phyloP scores from a whole-genome alignment of 1,140 invertebrate species.

The Tetramorium alpestre region DNA sequence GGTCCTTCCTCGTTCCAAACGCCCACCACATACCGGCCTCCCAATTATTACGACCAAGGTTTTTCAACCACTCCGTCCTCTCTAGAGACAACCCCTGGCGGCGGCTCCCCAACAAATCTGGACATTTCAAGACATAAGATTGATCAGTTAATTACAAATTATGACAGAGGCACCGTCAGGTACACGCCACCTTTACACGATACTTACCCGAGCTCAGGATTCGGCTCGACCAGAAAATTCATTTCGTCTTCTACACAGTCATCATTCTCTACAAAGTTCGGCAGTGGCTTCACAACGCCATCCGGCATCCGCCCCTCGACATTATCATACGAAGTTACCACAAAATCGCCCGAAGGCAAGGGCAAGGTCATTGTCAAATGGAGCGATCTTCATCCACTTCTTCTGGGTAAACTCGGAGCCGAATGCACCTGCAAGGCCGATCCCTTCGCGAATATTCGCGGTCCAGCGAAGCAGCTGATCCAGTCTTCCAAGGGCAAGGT shows the following conservation, averaged over 20 bases:
- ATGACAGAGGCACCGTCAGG: conserved; percentile 75
- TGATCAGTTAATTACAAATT: conserved; percentile 70
- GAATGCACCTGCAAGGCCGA: conserved; percentile 91
- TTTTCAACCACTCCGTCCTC: conserved; percentile 25
- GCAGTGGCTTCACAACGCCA: conserved; percentile 61
- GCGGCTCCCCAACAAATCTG: conserved; percentile 60
- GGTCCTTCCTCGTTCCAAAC: conserved; percentile 18
- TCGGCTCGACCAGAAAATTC: conserved; percentile 3
- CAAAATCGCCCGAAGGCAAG: conserved; percentile 74
- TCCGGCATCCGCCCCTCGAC: neutral
- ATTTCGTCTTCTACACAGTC: neutral
- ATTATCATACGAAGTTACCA: conserved; percentile 64
- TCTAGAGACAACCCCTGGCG: conserved; percentile 31
- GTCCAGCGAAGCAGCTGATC: conserved; percentile 75
- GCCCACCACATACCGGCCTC: conserved; percentile 25
- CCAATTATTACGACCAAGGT: conserved; percentile 52
- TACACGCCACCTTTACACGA: conserved; percentile 76
- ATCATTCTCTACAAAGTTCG: conserved; percentile 14
- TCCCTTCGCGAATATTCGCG: conserved; percentile 84
- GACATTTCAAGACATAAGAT: conserved; percentile 64
- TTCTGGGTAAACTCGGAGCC: conserved; percentile 90
- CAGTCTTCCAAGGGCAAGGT: conserved; percentile 81
- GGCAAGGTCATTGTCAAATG: conserved; percentile 88
- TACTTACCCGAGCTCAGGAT: conserved; percentile 13
- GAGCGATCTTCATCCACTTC: conserved; percentile 89